phyloP scores from a whole-genome alignment of 2,888 invertebrate genomes.

The Epirrhoe alternata region DNA sequence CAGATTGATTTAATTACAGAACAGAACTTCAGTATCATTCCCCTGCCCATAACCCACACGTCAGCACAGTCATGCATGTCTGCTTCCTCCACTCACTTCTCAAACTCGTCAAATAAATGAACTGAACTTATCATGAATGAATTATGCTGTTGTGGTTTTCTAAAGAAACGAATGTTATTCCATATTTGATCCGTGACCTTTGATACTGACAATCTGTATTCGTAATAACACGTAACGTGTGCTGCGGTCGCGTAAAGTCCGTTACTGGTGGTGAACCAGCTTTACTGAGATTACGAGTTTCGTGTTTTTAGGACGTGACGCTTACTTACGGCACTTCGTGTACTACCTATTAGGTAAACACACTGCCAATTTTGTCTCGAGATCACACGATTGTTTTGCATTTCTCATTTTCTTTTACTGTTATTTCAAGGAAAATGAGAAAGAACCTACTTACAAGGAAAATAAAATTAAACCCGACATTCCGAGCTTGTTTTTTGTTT shows the following conservation, averaged over 20 bases:
- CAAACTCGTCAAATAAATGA: no score
- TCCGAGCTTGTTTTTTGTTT: neutral
- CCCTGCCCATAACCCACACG: no score
- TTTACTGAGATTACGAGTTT: conserved; percentile 52
- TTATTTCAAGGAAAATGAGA: conserved; percentile 15
- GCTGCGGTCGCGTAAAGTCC: conserved; percentile 30
- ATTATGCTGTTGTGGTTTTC: neutral
- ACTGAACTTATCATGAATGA: no score
- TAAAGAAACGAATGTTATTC: neutral
- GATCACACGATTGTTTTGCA: conserved; percentile 14
- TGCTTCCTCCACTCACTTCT: no score
- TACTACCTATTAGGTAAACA: conserved; percentile 50
- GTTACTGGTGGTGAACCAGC: conserved; percentile 48
- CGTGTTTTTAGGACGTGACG: conserved; percentile 71
- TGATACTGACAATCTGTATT: conserved; percentile 36
- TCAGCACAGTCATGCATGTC: no score
- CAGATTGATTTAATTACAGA: no score
- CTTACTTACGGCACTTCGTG: conserved; percentile 64
- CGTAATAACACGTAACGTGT: conserved; percentile 50
- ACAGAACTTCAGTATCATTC: no score
- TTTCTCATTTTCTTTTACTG: conserved; percentile 8
- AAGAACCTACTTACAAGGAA: neutral
- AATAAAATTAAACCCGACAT: neutral
- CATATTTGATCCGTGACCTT: conserved; percentile 7
- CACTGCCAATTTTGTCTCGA: conserved; percentile 22